A percentile compares a stretch with the other conserved stretches of the same genome.
phyloP scores from a whole-genome alignment of 2,113 vertebrate genomes.

The Neogobius melanostomus region DNA sequence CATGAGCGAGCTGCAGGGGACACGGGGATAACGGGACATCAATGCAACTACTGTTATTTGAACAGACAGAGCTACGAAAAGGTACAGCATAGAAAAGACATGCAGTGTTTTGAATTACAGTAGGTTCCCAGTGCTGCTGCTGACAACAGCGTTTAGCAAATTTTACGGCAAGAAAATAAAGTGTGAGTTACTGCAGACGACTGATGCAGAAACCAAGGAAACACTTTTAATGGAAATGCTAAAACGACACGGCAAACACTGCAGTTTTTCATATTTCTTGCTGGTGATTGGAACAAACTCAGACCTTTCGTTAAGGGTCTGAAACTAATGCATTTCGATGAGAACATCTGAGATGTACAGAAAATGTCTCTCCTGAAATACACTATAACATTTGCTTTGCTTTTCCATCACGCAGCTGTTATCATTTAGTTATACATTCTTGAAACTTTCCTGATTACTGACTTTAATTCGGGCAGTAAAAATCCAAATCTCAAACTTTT shows the following conservation, averaged over 20 bases:
- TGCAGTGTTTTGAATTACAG: neutral
- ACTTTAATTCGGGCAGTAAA: no score
- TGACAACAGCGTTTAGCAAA: neutral
- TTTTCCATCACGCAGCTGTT: neutral
- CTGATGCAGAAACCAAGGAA: neutral
- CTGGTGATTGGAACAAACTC: neutral
- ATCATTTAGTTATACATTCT: neutral
- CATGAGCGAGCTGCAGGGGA: neutral
- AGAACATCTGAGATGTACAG: no score
- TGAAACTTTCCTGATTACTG: no score
- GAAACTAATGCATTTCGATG: no score
- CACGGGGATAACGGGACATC: neutral
- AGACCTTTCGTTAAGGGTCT: neutral
- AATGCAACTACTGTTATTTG: neutral
- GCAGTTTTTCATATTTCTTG: neutral
- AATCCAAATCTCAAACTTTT: neutral
- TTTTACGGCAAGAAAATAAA: constrained; percentile 3
- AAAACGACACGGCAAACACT: neutral
- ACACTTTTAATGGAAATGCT: neutral
- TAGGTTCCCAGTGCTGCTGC: neutral
- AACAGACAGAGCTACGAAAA: neutral
- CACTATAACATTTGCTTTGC: neutral
- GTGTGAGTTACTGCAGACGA: neutral
- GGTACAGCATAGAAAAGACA: neutral
- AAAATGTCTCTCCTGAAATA: no score